Percentiles rank a stretch among this genome's conserved stretches.
These are phyloP conservation scores for Tympanuchus pallidicinctus DNA, from an alignment of 2,113 vertebrate species.

Conservation along the genomic window DNA sequence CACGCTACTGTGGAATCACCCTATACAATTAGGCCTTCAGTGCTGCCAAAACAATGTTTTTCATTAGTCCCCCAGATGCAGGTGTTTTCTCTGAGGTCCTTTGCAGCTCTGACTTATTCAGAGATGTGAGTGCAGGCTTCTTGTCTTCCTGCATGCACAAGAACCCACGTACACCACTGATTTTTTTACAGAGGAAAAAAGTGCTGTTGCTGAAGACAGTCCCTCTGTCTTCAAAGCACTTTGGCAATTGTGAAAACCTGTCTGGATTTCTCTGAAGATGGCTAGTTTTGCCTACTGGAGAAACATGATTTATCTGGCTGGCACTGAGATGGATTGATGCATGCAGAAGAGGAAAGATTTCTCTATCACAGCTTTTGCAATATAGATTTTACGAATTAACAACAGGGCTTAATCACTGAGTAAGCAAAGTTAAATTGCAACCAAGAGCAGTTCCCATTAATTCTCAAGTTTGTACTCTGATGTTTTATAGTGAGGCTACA, in stretches of 20 bases:
- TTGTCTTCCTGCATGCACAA: background rate
- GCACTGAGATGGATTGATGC: background rate
- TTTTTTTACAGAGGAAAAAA: background rate
- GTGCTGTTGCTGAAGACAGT: background rate
- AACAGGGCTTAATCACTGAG: constrained; percentile 6
- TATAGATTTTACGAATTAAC: constrained; percentile 29
- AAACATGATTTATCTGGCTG: background rate
- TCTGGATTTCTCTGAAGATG: background rate
- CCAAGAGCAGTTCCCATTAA: background rate
- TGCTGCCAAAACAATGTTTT: background rate
- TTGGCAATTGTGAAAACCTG: background rate
- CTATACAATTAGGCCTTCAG: background rate
- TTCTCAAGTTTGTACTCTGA: background rate
- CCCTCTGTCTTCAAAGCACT: background rate
- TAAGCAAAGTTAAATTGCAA: constrained; percentile 43
- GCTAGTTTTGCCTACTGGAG: background rate
- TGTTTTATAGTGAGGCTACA: background rate
- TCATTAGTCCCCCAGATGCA: background rate
- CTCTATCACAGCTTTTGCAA: background rate
- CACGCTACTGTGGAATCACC: background rate
- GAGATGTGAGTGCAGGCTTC: background rate
- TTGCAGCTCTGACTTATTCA: background rate
- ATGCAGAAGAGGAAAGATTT: background rate
- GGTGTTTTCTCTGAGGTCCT: background rate
- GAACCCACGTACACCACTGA: background rate